These are phyloP conservation scores for Caenorhabditis sp. DNA, from an alignment of 2,888 invertebrate genomes.

Conservation along the genomic window DNA sequence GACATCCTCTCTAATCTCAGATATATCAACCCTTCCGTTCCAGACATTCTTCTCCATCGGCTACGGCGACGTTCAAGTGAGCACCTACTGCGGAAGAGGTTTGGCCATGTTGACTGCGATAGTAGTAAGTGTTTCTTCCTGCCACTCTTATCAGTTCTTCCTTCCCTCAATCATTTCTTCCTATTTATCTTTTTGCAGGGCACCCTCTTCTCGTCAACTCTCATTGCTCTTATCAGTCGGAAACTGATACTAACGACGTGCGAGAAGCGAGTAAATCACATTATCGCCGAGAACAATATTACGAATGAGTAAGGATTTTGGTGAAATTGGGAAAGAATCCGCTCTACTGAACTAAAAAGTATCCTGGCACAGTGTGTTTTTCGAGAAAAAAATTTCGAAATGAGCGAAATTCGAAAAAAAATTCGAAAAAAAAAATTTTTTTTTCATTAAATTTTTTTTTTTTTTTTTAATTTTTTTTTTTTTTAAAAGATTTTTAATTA, in stretches of 20 bases:
- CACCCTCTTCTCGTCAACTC: constrained; percentile 97
- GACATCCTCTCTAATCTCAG: no score
- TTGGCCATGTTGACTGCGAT: constrained; percentile 99
- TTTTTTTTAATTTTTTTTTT: no score
- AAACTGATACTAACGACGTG: constrained; percentile 98
- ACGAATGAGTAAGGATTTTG: constrained; percentile 70
- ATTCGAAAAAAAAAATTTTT: no score
- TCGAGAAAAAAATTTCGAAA: not conserved
- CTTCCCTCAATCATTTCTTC: not conserved
- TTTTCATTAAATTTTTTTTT: no score
- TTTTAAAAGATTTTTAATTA: no score
- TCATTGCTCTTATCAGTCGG: constrained; percentile 98
- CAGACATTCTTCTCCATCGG: constrained; percentile 99
- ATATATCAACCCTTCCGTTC: constrained; percentile 8
- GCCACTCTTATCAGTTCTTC: constrained; percentile 24
- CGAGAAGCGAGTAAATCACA: constrained; percentile 99
- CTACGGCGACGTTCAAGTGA: constrained; percentile 98
- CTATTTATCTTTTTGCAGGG: constrained; percentile 87
- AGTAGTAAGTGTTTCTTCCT: constrained; percentile 88
- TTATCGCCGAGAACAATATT: constrained; percentile 86
- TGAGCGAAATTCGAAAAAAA: not conserved
- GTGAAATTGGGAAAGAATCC: no score
- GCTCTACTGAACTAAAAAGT: no score
- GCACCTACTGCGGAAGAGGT: constrained; percentile 99
- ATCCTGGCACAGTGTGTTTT: no score